Conservation (phyloP, 1,140 invertebrate species). For the Teleopsis dalmanni region DNA sequence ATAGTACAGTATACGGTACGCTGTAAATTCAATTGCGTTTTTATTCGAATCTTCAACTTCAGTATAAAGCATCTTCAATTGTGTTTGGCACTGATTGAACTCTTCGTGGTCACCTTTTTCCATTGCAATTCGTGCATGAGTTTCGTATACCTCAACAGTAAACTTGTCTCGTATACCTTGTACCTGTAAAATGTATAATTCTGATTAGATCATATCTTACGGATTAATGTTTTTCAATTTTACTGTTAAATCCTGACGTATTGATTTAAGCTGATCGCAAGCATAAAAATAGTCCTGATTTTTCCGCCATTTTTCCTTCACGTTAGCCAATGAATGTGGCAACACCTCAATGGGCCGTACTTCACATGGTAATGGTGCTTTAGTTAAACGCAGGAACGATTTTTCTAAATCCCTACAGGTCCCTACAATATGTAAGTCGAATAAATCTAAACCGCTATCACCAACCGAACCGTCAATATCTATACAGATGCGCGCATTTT, state of each 20-base stretch:
- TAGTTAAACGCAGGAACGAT: slow-evolving; percentile 86
- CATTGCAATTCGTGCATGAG: slow-evolving; percentile 91
- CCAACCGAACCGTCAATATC: slow-evolving; percentile 48
- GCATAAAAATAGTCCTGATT: slow-evolving; percentile 92
- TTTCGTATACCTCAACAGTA: slow-evolving; percentile 96
- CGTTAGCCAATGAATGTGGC: slow-evolving; percentile 74
- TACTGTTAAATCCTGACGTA: slow-evolving; percentile 96
- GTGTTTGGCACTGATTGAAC: slow-evolving; percentile 98
- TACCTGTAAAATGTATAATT: slow-evolving; percentile 51
- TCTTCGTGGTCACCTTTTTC: slow-evolving; percentile 97
- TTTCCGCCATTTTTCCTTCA: slow-evolving; percentile 81
- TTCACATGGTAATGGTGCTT: slow-evolving; percentile 86
- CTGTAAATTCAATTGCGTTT: slow-evolving; percentile 83
- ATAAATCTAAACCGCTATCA: slow-evolving; percentile 62
- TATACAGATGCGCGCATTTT: slow-evolving; percentile 22
- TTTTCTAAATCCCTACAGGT: slow-evolving; percentile 91
- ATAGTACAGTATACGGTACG: slow-evolving; percentile 93
- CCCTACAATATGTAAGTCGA: slow-evolving; percentile 83
- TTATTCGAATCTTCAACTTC: slow-evolving; percentile 59
- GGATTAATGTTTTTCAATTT: slow-evolving; percentile 34
- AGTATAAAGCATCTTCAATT: slow-evolving; percentile 85
- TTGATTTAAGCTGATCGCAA: slow-evolving; percentile 97
- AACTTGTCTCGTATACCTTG: slow-evolving; percentile 92
- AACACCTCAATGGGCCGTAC: slow-evolving; percentile 84
- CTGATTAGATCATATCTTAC: background rate